Conservation (phyloP, 2,113 vertebrate genomes). For the Garra rufa region DNA sequence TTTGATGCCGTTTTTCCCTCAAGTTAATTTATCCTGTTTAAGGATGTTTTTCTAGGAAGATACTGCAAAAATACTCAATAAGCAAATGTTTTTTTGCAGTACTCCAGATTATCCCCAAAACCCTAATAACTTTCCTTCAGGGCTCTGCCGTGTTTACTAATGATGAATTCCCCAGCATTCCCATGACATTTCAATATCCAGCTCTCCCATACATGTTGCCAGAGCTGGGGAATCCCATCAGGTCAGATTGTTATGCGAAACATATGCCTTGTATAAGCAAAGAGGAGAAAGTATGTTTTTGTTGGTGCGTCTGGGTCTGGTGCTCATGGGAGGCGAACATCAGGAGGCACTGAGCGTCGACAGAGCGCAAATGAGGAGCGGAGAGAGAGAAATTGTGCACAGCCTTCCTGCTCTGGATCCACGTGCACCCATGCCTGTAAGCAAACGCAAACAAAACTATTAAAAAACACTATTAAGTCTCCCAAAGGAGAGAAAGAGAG, state of each 20-base stretch:
- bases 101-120: slow-evolving; percentile 61
- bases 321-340: slow-evolving; percentile 49
- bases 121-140: slow-evolving; percentile 51
- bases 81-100: background rate
- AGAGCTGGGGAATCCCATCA: slow-evolving; percentile 37
- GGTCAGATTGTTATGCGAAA: slow-evolving; percentile 18
- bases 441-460: slow-evolving; percentile 41
- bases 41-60: background rate
- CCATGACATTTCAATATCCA: slow-evolving; percentile 1
- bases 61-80: background rate
- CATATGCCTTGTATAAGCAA: slow-evolving; percentile 8
- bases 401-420: slow-evolving; percentile 77
- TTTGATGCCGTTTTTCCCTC: background rate
- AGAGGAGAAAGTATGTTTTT: slow-evolving; percentile 30
- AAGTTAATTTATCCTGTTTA: background rate
- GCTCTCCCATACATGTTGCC: background rate
- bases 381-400: slow-evolving; percentile 61
- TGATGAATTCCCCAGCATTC: slow-evolving; percentile 37
- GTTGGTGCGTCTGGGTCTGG: background rate
- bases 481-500: slow-evolving; percentile 38
- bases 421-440: slow-evolving; percentile 88
- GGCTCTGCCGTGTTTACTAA: slow-evolving; percentile 44
- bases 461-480: slow-evolving; percentile 39
- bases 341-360: slow-evolving; percentile 65
- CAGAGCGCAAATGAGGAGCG: slow-evolving; percentile 70